Evolutionary conservation across 2,888 invertebrate species (phyloP).

Genomic region (Ichneumoninae sp.): DNA sequence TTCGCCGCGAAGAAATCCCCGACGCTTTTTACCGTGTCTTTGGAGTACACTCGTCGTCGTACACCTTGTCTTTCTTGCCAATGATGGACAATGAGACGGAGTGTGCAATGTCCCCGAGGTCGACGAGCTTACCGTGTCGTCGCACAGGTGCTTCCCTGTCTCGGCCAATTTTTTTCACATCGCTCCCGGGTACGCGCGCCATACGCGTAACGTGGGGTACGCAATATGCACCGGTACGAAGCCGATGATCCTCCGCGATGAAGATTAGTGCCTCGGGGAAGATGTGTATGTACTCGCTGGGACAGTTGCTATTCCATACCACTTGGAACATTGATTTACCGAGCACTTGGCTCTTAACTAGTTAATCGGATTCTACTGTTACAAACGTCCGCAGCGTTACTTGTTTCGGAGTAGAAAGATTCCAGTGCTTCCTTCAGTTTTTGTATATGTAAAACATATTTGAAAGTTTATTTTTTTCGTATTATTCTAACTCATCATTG

Average conservation of each 20-base stretch:
- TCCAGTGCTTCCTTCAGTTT: too few species aligned
- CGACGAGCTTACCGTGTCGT: slow-evolving; percentile 18
- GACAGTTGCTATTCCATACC: slow-evolving; percentile 2
- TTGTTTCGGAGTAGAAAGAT: too few species aligned
- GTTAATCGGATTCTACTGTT: not conserved
- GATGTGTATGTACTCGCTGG: not conserved
- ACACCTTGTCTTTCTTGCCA: slow-evolving; percentile 16
- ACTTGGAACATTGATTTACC: not conserved
- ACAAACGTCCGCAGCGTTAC: not conserved
- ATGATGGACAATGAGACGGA: slow-evolving; percentile 11
- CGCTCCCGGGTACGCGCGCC: not conserved
- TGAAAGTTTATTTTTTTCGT: too few species aligned
- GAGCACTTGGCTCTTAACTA: not conserved
- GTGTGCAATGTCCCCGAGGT: not conserved
- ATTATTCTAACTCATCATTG: too few species aligned
- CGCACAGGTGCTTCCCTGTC: slow-evolving; percentile 15
- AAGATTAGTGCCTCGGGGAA: slow-evolving; percentile 13
- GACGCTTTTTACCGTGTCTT: not conserved
- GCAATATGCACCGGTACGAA: slow-evolving; percentile 29
- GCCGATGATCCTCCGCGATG: slow-evolving; percentile 2
- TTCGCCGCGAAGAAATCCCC: slow-evolving; percentile 14
- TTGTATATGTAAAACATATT: too few species aligned
- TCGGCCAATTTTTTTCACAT: not conserved
- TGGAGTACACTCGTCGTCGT: slow-evolving; percentile 9
- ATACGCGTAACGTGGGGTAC: not conserved